These are phyloP conservation scores for Adelges cooleyi DNA, from an alignment of 1,140 invertebrate genomes.

Conservation along the genomic window DNA sequence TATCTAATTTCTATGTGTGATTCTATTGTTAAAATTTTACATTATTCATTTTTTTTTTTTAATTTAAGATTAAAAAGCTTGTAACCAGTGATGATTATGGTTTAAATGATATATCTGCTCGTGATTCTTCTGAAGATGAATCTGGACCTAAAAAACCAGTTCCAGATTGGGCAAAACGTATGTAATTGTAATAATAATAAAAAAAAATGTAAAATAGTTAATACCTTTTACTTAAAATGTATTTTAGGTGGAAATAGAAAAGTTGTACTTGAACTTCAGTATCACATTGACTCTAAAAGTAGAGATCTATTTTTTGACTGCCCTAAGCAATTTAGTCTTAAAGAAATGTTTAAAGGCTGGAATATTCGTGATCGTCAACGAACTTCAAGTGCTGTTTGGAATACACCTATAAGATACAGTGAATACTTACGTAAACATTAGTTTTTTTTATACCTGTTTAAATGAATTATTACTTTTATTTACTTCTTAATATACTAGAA, in stretches of 20 bases:
- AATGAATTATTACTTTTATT: too few species aligned
- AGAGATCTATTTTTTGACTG: conserved; percentile 21
- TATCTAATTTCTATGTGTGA: too few species aligned
- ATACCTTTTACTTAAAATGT: too few species aligned
- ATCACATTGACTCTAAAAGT: not conserved
- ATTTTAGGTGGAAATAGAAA: conserved; percentile 12
- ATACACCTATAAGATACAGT: conserved; percentile 2
- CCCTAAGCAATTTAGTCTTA: conserved; percentile 3
- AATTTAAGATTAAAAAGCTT: not conserved
- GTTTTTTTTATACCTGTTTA: too few species aligned
- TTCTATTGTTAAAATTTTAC: too few species aligned
- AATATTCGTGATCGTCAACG: conserved; percentile 12
- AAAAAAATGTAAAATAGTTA: too few species aligned
- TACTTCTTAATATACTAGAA: too few species aligned
- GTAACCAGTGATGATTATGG: conserved; percentile 13
- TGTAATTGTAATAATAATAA: not conserved
- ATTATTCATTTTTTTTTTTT: not conserved
- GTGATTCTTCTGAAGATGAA: conserved; percentile 24
- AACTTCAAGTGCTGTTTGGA: conserved; percentile 24
- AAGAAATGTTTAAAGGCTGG: conserved; percentile 23
- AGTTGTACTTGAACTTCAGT: conserved; percentile 6
- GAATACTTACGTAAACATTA: conserved; percentile 17
- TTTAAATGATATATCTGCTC: conserved; percentile 19
- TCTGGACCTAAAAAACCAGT: conserved; percentile 16
- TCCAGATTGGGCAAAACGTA: conserved; percentile 14